Evolutionary conservation across 1,140 invertebrate genomes (phyloP).

Genomic region (Bombus picipes): DNA sequence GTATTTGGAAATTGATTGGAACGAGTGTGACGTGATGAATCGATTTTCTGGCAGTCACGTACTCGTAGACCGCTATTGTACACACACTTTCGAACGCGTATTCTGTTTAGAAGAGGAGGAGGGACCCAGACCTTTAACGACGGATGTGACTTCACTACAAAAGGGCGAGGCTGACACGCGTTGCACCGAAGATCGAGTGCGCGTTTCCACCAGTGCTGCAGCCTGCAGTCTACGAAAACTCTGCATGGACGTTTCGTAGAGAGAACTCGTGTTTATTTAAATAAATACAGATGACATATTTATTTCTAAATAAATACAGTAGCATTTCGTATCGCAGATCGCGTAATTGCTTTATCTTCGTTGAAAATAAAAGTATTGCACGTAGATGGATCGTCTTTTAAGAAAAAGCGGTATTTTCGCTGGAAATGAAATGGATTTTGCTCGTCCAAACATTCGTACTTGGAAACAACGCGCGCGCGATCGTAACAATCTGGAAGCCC

Average conservation of each 20-base stretch:
- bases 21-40: conserved; percentile 25
- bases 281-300: neutral
- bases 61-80: conserved; percentile 17
- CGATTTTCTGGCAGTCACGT: conserved; percentile 15
- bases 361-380: neutral
- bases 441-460: neutral
- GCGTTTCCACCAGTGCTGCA: neutral
- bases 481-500: neutral
- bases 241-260: neutral
- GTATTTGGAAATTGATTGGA: conserved; percentile 7
- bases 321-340: too few relatives aligned
- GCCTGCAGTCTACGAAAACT: neutral
- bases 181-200: neutral
- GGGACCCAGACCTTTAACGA: conserved; percentile 28
- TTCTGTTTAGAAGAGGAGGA: conserved; percentile 21
- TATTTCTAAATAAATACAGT: neutral
- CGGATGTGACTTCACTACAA: conserved; percentile 30
- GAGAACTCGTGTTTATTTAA: neutral
- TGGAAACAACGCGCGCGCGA: neutral
- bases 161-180: conserved; percentile 1
- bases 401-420: neutral
- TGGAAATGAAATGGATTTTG: neutral
- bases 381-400: neutral
- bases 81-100: conserved; percentile 10
- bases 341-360: neutral